Conservation (phyloP, 2,113 vertebrate genomes). For the Tragelaphus strepsiceros region DNA sequence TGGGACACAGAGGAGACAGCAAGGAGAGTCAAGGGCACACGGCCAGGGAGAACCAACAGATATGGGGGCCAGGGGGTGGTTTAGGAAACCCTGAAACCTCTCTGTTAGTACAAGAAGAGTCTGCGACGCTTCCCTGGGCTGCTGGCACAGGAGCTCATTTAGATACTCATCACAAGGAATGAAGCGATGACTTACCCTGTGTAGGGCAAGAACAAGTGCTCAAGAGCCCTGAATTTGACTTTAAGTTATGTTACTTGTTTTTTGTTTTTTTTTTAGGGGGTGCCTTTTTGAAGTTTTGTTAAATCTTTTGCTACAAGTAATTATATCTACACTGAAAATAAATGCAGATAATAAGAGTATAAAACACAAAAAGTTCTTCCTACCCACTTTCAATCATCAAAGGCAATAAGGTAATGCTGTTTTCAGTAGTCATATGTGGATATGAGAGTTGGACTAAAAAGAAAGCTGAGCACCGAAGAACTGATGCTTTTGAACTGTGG, state of each 20-base stretch:
- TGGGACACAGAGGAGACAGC: neutral
- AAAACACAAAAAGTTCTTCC: neutral
- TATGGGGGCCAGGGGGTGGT: accelerated
- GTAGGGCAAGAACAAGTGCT: neutral
- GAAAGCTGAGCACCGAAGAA: neutral
- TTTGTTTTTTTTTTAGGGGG: neutral
- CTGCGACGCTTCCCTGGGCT: accelerated
- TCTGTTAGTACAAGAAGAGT: neutral
- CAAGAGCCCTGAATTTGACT: neutral
- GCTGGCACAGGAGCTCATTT: neutral
- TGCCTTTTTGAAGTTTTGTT: neutral
- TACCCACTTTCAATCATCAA: neutral
- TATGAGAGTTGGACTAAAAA: neutral
- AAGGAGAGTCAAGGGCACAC: neutral
- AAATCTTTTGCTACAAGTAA: neutral
- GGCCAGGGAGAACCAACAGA: neutral
- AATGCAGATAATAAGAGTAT: neutral
- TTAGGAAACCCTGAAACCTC: neutral
- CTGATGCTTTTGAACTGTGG: neutral
- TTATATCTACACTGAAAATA: neutral
- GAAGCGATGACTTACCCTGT: accelerated
- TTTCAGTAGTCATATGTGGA: neutral
- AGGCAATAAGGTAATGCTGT: neutral
- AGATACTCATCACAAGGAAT: neutral
- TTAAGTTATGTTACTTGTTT: neutral